phyloP scores from a whole-genome alignment of 2,888 invertebrate species.

The Cabera pusaria region DNA sequence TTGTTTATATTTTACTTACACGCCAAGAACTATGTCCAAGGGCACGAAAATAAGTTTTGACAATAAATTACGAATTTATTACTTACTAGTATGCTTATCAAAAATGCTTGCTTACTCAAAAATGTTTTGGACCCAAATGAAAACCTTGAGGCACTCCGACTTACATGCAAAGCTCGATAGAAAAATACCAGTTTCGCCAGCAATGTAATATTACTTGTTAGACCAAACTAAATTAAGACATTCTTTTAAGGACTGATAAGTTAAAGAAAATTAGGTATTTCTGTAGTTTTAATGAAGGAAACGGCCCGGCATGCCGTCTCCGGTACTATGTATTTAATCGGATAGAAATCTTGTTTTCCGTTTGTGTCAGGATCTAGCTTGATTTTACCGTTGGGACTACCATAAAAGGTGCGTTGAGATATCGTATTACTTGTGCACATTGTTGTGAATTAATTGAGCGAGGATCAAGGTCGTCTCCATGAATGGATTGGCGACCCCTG shows the following conservation, averaged over 20 bases:
- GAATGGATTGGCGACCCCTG: slow-evolving; percentile 23
- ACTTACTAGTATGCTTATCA: not conserved
- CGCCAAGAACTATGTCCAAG: slow-evolving; percentile 5
- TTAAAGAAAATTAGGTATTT: slow-evolving; percentile 8
- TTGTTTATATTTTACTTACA: no score
- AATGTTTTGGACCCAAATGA: slow-evolving; percentile 6
- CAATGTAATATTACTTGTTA: not conserved
- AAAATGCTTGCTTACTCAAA: not conserved
- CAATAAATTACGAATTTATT: slow-evolving; percentile 1
- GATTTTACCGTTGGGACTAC: slow-evolving; percentile 6
- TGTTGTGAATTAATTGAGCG: slow-evolving; percentile 28
- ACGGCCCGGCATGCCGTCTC: slow-evolving; percentile 21
- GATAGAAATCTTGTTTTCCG: slow-evolving; percentile 30
- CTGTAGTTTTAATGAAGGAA: slow-evolving; percentile 22
- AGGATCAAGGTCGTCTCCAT: slow-evolving; percentile 27
- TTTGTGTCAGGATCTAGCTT: slow-evolving; percentile 15
- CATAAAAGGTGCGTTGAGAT: slow-evolving; percentile 22
- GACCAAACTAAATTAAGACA: slow-evolving; percentile 11
- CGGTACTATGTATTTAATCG: slow-evolving; percentile 19
- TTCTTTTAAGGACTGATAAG: slow-evolving; percentile 8
- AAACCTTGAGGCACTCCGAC: slow-evolving; percentile 18
- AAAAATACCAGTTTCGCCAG: not conserved
- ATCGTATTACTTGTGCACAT: slow-evolving; percentile 24
- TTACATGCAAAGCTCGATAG: slow-evolving; percentile 8
- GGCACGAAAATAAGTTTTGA: slow-evolving; percentile 10